Evolutionary conservation across 2,888 invertebrate species (phyloP).

Genomic region (Spatulosminthurus flaviceps): DNA sequence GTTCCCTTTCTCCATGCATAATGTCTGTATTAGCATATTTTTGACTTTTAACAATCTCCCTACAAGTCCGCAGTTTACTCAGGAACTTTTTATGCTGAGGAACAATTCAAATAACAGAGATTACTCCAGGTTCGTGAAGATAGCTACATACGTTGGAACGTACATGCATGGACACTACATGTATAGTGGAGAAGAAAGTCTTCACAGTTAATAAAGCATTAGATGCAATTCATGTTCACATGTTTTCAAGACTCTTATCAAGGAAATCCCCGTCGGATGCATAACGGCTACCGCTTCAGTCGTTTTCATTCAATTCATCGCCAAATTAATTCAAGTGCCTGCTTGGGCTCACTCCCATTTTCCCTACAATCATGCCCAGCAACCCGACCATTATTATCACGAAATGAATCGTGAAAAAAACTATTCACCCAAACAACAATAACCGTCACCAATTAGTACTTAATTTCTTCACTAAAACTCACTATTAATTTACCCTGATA

Average conservation of each 20-base stretch:
- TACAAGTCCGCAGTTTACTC: not conserved
- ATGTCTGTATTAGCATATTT: not conserved
- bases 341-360: conserved; percentile 37
- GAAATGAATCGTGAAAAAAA: conserved; percentile 38
- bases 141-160: not conserved
- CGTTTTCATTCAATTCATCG: conserved; percentile 42
- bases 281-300: not conserved
- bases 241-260: conserved; percentile 31
- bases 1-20: not conserved
- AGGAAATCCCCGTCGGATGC: conserved; percentile 9
- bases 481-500: not conserved
- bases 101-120: not conserved
- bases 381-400: conserved; percentile 26
- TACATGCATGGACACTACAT: not conserved
- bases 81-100: not conserved
- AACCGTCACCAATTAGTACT: conserved; percentile 41
- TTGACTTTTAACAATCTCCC: not conserved
- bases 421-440: conserved; percentile 30
- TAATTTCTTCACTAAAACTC: conserved; percentile 34
- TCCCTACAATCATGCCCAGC: conserved; percentile 15
- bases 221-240: conserved; percentile 10
- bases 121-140: no score
- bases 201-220: conserved; percentile 7
- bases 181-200: not conserved
- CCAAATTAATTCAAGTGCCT: conserved; percentile 44